phyloP scores from a whole-genome alignment of 2,888 invertebrate genomes.

The Hoplodrina ambigua region DNA sequence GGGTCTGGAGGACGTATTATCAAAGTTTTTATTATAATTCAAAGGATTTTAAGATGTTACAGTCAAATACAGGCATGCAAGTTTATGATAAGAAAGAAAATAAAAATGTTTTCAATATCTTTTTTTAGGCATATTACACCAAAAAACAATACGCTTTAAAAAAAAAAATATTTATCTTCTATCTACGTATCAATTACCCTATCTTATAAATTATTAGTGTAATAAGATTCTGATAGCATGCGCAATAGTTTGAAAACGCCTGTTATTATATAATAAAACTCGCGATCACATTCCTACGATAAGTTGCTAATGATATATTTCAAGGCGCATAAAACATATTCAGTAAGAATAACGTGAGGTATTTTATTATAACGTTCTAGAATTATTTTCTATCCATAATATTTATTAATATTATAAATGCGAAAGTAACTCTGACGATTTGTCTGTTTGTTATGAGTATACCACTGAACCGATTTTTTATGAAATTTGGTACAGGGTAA shows the following conservation, averaged over 20 bases:
- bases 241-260: constrained; percentile 13
- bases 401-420: too few relatives aligned
- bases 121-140: neutral
- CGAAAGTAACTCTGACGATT: too few relatives aligned
- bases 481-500: too few relatives aligned
- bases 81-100: neutral
- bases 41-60: constrained; percentile 5
- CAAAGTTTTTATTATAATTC: constrained; percentile 32
- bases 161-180: too few relatives aligned
- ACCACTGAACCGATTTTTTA: too few relatives aligned
- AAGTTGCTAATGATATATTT: constrained; percentile 44
- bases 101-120: neutral
- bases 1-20: constrained; percentile 28
- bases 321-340: constrained; percentile 44
- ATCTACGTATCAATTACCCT: neutral
- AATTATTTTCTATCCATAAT: constrained; percentile 5
- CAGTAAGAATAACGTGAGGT: constrained; percentile 5
- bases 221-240: neutral
- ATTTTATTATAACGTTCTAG: constrained; percentile 13
- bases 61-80: neutral
- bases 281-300: constrained; percentile 18
- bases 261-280: constrained; percentile 16
- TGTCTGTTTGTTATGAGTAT: too few relatives aligned
- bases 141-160: too few relatives aligned
- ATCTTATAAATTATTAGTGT: neutral